These are phyloP conservation scores for Octodon degus DNA, from an alignment of 2,113 vertebrate genomes.

Conservation along the genomic window DNA sequence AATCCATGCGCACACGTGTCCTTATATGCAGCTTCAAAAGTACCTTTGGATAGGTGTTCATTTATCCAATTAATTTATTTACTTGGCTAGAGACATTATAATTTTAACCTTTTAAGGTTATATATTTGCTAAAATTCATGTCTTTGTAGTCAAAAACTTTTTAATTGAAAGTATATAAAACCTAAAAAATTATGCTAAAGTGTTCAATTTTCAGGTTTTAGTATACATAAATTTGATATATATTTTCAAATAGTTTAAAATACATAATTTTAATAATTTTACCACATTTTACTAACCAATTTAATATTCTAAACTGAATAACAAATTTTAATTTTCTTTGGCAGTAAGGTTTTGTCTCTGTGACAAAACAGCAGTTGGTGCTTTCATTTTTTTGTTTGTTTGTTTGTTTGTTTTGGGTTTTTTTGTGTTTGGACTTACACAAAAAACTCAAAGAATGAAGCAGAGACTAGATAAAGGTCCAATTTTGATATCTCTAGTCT, in stretches of 20 bases:
- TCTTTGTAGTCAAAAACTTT: neutral
- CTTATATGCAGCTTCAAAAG: neutral
- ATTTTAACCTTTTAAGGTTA: neutral
- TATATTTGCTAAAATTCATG: neutral
- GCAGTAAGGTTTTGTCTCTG: neutral
- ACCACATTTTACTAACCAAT: neutral
- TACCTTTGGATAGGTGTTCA: neutral
- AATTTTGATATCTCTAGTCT: neutral
- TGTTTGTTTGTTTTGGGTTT: too few species aligned
- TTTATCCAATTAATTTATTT: neutral
- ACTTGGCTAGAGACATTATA: neutral
- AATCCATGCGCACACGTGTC: neutral
- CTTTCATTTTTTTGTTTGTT: too few species aligned
- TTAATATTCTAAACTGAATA: neutral
- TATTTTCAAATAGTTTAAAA: neutral
- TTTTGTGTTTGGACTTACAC: neutral
- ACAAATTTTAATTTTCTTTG: neutral
- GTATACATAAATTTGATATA: neutral
- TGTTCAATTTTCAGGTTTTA: neutral
- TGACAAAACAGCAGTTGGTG: too few species aligned
- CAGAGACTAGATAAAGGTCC: too few species aligned
- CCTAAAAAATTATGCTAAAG: neutral
- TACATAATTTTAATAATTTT: neutral
- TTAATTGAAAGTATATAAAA: neutral
- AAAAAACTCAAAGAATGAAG: too few species aligned